phyloP scores from a whole-genome alignment of 2,888 invertebrate genomes.

The Melinaea marsaeus region DNA sequence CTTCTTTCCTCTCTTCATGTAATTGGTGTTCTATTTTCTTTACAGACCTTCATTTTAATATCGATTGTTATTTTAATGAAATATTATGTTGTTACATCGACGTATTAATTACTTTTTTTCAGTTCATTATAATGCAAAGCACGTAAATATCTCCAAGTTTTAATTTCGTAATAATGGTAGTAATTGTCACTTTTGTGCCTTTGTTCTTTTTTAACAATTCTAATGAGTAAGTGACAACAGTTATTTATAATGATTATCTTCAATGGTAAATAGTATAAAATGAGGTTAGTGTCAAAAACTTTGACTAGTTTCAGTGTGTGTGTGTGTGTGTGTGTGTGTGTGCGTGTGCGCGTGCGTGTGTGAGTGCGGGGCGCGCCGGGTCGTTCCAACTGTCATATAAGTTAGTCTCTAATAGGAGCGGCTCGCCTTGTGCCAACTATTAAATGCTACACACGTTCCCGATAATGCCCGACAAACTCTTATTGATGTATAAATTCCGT shows the following conservation, averaged over 20 bases:
- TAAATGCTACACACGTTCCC: constrained; percentile 72
- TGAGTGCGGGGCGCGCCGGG: constrained; percentile 23
- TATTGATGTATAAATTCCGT: constrained; percentile 73
- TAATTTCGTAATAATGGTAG: no score
- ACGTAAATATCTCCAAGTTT: no score
- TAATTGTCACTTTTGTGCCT: no score
- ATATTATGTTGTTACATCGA: no score
- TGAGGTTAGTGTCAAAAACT: not conserved
- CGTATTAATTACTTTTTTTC: no score
- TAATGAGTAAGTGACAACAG: no score
- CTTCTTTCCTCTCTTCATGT: not conserved
- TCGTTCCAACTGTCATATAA: constrained; percentile 67
- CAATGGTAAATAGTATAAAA: not conserved
- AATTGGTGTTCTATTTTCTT: no score
- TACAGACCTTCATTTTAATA: no score
- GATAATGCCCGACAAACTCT: constrained; percentile 71
- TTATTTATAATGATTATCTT: no score
- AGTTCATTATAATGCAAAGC: no score
- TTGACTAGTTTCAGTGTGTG: constrained; percentile 33
- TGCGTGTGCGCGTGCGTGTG: constrained; percentile 19
- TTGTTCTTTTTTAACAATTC: no score
- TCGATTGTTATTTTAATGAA: no score
- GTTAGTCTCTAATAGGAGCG: constrained; percentile 70
- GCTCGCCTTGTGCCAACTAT: constrained; percentile 70
- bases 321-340: constrained; percentile 13